Base-by-base conservation (phyloP, 2,888 invertebrate species). In the Drosophila mettleri region DNA sequence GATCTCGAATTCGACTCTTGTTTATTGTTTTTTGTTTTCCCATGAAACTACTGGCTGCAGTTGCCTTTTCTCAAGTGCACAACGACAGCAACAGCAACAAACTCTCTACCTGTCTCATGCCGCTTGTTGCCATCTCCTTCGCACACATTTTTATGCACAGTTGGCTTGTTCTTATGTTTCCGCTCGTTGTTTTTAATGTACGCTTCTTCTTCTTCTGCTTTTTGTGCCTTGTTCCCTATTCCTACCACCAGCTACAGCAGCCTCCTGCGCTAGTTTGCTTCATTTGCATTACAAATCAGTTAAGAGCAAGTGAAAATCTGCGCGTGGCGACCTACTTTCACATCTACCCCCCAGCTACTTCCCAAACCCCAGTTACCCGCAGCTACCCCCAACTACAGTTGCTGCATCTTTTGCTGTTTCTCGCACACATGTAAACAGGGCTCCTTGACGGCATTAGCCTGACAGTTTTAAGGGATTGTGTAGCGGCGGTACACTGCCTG, bases 221-320 rank as follows among this genome's bases (percentile, higher is more conserved):
- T 18, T 24, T 24, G 24, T 24, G 3, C 24, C 41, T 41, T 20
- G 1, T 22, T 24, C 9, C 24, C 4, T 24, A 4, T 5, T 24
- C 5, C 24, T 4, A 5, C 34, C 22, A 20, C 43, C 70, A 65
- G 59, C 54, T 62, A 59, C 59, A 69, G 70, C 59, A 69, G 70
- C 81, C 78, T 80, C 66, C 67, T 67, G 82, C 74, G 64, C 79
- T 71, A 85, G 81, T 85, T 86, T 72, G 64, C 80, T 82, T 85
- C 89, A 85, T 85, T 85, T 85, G 89, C 85, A 85, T 89, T 88
- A 88, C 86, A 85, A 85, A 89, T 85, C 89, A 88, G 84, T 69
- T 77, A 61, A 66, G 62, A 62, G 74, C 79, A 75, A 84, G 76
- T 73, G 88, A 69, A 76, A 89, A 85, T 85, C 82, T 81, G 60